These are phyloP conservation scores for Hydriomena furcata DNA, from an alignment of 2,888 invertebrate species.

Conservation along the genomic window DNA sequence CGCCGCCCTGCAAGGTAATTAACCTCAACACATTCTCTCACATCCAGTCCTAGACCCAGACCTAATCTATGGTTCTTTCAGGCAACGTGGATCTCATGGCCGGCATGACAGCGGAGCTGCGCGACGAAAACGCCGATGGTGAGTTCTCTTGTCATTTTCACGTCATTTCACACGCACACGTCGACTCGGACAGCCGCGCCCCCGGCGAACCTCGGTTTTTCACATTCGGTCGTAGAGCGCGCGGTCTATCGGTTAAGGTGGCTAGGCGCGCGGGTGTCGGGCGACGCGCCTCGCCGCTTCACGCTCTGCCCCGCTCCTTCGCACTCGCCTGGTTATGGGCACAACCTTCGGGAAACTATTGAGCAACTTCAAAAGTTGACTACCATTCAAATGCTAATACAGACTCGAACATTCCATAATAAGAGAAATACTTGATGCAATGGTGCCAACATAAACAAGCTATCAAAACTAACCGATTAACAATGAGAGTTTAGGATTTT, in stretches of 20 bases:
- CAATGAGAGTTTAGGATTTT: neutral
- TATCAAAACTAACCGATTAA: neutral
- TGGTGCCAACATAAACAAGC: slow-evolving; percentile 8
- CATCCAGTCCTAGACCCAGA: neutral
- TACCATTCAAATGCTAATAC: slow-evolving; percentile 18
- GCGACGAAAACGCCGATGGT: slow-evolving; percentile 78
- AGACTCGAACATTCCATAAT: neutral
- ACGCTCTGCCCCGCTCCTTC: slow-evolving; percentile 39
- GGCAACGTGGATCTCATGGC: slow-evolving; percentile 79
- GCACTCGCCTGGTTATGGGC: slow-evolving; percentile 33
- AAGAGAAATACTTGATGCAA: neutral
- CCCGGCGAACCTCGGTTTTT: slow-evolving; percentile 73
- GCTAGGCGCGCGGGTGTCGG: slow-evolving; percentile 81
- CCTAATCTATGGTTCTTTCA: slow-evolving; percentile 38
- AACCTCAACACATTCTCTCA: neutral
- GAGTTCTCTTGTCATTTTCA: slow-evolving; percentile 63
- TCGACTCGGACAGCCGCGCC: slow-evolving; percentile 83
- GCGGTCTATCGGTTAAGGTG: slow-evolving; percentile 59
- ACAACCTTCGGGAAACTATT: slow-evolving; percentile 24
- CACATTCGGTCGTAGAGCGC: slow-evolving; percentile 52
- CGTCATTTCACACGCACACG: slow-evolving; percentile 79
- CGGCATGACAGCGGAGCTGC: slow-evolving; percentile 70
- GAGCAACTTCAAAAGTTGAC: neutral
- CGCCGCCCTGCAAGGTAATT: slow-evolving; percentile 70
- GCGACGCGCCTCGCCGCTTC: slow-evolving; percentile 53